Evolutionary conservation across 2,113 vertebrate species (phyloP).

Genomic region (Ivindomyrus marchei): DNA sequence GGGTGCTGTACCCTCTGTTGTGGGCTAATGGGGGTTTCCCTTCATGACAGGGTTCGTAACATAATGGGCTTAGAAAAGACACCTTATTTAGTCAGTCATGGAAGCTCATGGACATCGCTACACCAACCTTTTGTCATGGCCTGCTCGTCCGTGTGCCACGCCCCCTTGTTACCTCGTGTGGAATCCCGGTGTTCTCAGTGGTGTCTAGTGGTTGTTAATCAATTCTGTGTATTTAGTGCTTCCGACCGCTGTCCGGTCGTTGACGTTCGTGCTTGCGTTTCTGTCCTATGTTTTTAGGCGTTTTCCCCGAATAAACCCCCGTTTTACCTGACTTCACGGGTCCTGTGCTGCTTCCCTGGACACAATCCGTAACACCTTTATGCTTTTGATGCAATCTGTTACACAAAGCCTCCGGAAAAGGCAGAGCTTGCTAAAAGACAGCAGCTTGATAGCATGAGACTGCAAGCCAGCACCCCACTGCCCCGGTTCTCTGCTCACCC

Average conservation of each 20-base stretch:
- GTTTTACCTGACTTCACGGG: too few relatives aligned
- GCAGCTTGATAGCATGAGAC: not conserved
- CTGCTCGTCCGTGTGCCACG: too few relatives aligned
- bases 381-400: not conserved
- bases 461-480: not conserved
- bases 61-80: not conserved
- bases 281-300: too few relatives aligned
- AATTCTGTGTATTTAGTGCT: too few relatives aligned
- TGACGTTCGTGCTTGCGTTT: too few relatives aligned
- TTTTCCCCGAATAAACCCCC: too few relatives aligned
- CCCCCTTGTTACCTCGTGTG: too few relatives aligned
- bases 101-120: not conserved
- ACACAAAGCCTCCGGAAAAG: not conserved
- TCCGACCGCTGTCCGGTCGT: too few relatives aligned
- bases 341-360: too few relatives aligned
- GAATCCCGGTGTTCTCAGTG: too few relatives aligned
- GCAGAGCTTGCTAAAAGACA: not conserved
- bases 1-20: not conserved
- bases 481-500: not conserved
- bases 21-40: not conserved
- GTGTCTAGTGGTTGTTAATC: too few relatives aligned
- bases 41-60: not conserved
- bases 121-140: not conserved
- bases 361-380: too few relatives aligned
- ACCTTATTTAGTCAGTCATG: not conserved